Evolutionary conservation across 2,888 invertebrate genomes (phyloP).

Genomic region (Conomelus anceps): DNA sequence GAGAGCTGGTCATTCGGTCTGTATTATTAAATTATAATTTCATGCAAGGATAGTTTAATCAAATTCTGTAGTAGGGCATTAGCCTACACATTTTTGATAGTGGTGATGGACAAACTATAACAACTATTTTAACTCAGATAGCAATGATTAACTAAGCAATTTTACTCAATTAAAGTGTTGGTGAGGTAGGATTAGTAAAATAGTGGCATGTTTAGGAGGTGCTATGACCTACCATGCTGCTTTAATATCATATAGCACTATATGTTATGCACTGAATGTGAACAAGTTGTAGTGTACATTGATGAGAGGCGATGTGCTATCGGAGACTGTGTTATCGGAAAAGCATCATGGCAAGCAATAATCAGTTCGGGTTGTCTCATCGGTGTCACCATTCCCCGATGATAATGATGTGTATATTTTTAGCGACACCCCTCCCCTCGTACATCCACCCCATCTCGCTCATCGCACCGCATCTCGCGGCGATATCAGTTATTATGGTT

Average conservation of each 20-base stretch:
- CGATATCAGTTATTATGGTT: constrained; percentile 4
- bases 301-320: background rate
- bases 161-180: background rate
- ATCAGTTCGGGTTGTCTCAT: background rate
- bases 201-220: background rate
- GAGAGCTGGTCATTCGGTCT: no score
- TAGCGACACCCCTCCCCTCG: background rate
- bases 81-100: background rate
- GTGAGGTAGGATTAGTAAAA: background rate
- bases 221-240: background rate
- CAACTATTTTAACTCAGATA: background rate
- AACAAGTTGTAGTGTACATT: background rate
- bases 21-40: no score
- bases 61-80: no score
- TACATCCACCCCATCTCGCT: no score
- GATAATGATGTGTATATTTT: constrained; percentile 9
- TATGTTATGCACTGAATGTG: background rate
- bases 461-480: background rate
- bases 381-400: background rate
- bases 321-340: background rate
- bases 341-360: background rate
- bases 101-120: background rate
- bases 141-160: no score
- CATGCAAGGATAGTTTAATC: background rate
- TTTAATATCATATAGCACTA: background rate